Base-by-base conservation (phyloP, 2,888 invertebrate genomes). In the Bibio marci region DNA sequence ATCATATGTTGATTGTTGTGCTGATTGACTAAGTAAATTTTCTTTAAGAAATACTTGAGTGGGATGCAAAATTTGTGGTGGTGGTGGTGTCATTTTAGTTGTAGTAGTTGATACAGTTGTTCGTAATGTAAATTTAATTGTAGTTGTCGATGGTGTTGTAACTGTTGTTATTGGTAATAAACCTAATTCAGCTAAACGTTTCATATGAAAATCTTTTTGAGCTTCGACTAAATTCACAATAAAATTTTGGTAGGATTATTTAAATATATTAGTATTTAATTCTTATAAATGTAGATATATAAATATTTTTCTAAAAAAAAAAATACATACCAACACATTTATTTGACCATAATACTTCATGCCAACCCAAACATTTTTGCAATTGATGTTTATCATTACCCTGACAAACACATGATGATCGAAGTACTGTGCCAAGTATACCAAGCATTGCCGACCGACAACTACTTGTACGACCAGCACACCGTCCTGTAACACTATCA, bases 311-410 rank as follows among this genome's bases (percentile, higher is more conserved):
- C n/a, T n/a, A n/a, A n/a, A n/a, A n/a, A n/a, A n/a, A n/a, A 7
- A n/a, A 30, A 22, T 44, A 67, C 81, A 74, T 62, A 90, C 90
- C 87, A 50, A 90, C 88, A 60, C 90, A 90, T 38, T 88, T 86
- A 60, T 90, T 90, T 43, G 88, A 76, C 88, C 90, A 90, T 30
- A 90, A 69, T 30, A 88, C 69, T 42, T 88, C 62, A 53, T 88
- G 85, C 88, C 90, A 90, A 38, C 87, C 88, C 1, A 88, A 70
- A 51, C 90, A 90, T 53, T 85, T 82, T 57, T 87, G 86, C 27
- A 86, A 67, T 56, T 86, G 81, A 30, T 79, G 76, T 54, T 80
- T 74, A 64, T 88, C 86, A 2, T 82, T 80, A 27, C 85, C 85
- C 45, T 85, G 77, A 58, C 91, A 91, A 32, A 82, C 83, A 56